Evolutionary conservation across 2,797 vertebrate species (phyloP).

Genomic region (Morus bassanus): DNA sequence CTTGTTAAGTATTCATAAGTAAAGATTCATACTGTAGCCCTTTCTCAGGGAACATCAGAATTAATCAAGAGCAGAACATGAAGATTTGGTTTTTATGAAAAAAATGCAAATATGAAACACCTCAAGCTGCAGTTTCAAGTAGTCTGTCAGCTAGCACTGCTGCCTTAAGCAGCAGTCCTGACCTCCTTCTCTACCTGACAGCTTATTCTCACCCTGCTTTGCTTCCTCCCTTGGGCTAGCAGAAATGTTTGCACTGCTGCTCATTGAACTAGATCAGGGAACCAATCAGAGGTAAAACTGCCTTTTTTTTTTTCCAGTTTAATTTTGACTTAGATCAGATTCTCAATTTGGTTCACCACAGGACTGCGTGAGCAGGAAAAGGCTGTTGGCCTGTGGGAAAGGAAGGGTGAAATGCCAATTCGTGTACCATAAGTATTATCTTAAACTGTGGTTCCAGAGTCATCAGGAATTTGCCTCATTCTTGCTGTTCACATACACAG

Average conservation of each 20-base stretch:
- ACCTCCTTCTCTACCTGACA: slow-evolving; percentile 54
- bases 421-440: not conserved
- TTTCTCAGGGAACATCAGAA: not conserved
- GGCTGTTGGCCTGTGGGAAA: not conserved
- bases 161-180: slow-evolving; percentile 7
- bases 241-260: slow-evolving; percentile 33
- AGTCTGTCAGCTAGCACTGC: not conserved
- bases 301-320: not conserved
- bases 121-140: slow-evolving; percentile 10
- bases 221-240: slow-evolving; percentile 37
- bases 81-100: slow-evolving; percentile 36
- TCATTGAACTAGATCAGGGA: slow-evolving; percentile 43
- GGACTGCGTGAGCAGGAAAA: not conserved
- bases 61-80: not conserved
- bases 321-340: slow-evolving; percentile 28
- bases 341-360: slow-evolving; percentile 1
- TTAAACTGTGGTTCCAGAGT: not conserved
- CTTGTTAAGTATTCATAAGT: not conserved
- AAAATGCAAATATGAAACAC: slow-evolving; percentile 24
- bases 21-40: not conserved
- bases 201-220: slow-evolving; percentile 22
- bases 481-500: not conserved
- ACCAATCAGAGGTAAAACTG: not conserved
- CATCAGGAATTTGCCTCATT: not conserved
- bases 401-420: not conserved